Percentiles rank a stretch among this genome's conserved stretches.
These are phyloP conservation scores for Erebia epiphron DNA, from an alignment of 2,888 invertebrate species.

Conservation along the genomic window DNA sequence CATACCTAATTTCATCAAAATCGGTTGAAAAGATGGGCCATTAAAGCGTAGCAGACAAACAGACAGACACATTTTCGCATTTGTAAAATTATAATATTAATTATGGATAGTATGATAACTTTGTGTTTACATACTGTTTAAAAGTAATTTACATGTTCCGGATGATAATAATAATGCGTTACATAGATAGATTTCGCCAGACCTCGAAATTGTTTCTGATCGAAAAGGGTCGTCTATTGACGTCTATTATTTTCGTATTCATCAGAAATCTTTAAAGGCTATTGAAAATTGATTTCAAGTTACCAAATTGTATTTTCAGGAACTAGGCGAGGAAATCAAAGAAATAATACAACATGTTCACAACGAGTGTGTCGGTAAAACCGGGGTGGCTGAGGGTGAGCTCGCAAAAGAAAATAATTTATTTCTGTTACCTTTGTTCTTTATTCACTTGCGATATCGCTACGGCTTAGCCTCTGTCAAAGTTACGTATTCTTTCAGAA, in stretches of 20 bases:
- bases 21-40: too few species aligned
- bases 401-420: constrained; percentile 64
- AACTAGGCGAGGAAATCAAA: constrained; percentile 77
- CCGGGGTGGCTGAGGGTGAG: constrained; percentile 78
- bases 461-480: constrained; percentile 52
- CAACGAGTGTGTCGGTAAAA: constrained; percentile 75
- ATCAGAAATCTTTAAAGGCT: constrained; percentile 28
- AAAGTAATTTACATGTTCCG: not conserved
- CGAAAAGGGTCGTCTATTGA: constrained; percentile 22
- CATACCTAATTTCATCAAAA: too few species aligned
- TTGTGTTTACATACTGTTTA: too few species aligned
- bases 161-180: not conserved
- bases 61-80: too few species aligned
- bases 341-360: constrained; percentile 79
- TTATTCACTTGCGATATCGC: constrained; percentile 65
- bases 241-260: constrained; percentile 28
- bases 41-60: too few species aligned
- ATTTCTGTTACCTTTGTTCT: constrained; percentile 71
- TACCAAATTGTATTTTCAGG: constrained; percentile 62
- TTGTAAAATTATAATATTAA: too few species aligned
- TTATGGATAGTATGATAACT: too few species aligned
- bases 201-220: constrained; percentile 8
- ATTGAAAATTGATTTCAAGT: constrained; percentile 41
- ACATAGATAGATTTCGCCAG: constrained; percentile 10
- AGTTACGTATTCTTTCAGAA: constrained; percentile 34